Conservation (phyloP, 1,140 invertebrate genomes). For the Eurytemora carolleeae region DNA sequence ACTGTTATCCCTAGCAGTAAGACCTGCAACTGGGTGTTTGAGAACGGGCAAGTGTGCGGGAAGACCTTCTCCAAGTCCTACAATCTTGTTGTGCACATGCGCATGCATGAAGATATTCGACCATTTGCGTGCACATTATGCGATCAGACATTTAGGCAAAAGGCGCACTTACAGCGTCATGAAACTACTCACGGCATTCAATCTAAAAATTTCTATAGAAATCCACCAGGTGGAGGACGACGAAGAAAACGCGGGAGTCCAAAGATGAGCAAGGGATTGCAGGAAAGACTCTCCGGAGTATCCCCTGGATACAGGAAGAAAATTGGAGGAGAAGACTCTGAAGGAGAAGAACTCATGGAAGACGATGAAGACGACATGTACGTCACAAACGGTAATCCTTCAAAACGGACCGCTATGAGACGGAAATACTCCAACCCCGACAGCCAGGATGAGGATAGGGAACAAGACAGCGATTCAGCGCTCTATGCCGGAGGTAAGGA, state of each 20-base stretch:
- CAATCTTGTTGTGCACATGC: slow-evolving; percentile 15
- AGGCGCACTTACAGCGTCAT: slow-evolving; percentile 11
- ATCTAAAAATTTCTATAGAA: background rate
- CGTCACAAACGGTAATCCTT: background rate
- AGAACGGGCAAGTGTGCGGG: slow-evolving; percentile 10
- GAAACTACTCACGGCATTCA: slow-evolving; percentile 12
- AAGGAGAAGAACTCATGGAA: background rate
- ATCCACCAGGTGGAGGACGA: background rate
- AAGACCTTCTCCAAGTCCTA: slow-evolving; percentile 10
- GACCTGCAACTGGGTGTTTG: slow-evolving; percentile 13
- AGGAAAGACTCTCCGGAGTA: background rate
- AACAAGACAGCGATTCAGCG: background rate
- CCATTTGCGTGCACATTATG: slow-evolving; percentile 9
- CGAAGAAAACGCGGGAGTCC: background rate
- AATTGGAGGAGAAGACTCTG: too few species aligned
- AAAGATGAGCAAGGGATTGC: too few species aligned
- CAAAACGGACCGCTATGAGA: background rate
- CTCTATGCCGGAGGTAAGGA: background rate
- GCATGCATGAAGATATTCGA: slow-evolving; percentile 13
- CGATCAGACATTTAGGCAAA: slow-evolving; percentile 13
- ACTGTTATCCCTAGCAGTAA: slow-evolving; percentile 4
- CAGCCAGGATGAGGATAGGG: background rate
- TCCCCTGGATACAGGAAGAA: background rate
- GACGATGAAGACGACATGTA: background rate
- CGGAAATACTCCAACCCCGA: background rate